These are phyloP conservation scores for Sminthopsis crassicaudata DNA, from an alignment of 2,113 vertebrate genomes.

Conservation along the genomic window DNA sequence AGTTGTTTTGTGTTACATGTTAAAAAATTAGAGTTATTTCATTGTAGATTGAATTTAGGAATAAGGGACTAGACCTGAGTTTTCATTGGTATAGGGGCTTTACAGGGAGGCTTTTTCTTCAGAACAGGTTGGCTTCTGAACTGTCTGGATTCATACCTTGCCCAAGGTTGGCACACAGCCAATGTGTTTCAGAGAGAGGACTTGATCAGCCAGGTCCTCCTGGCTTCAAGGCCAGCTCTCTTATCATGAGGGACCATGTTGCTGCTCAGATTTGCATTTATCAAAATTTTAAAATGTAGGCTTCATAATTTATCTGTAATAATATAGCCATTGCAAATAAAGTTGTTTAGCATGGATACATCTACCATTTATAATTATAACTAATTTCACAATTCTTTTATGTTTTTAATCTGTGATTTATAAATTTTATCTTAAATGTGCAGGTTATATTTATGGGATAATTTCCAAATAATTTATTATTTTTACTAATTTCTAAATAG, in stretches of 20 bases:
- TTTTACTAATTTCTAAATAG: constrained; percentile 22
- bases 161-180: background rate
- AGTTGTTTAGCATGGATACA: background rate
- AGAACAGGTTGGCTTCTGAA: background rate
- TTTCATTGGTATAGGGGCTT: background rate
- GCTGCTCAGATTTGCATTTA: background rate
- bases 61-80: background rate
- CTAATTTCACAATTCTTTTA: constrained; percentile 4
- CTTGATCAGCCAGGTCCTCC: background rate
- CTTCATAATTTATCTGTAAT: background rate
- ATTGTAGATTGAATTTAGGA: background rate
- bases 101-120: background rate
- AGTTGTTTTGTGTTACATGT: background rate
- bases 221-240: background rate
- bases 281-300: background rate
- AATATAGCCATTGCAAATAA: constrained; percentile 17
- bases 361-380: background rate
- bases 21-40: background rate
- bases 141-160: background rate
- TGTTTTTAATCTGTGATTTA: constrained; percentile 47
- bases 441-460: constrained; percentile 26
- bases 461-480: constrained; percentile 41
- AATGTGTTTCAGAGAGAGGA: background rate
- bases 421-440: constrained; percentile 6
- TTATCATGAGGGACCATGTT: background rate